Conservation (phyloP, 2,888 invertebrate genomes). For the Acleris sparsana region DNA sequence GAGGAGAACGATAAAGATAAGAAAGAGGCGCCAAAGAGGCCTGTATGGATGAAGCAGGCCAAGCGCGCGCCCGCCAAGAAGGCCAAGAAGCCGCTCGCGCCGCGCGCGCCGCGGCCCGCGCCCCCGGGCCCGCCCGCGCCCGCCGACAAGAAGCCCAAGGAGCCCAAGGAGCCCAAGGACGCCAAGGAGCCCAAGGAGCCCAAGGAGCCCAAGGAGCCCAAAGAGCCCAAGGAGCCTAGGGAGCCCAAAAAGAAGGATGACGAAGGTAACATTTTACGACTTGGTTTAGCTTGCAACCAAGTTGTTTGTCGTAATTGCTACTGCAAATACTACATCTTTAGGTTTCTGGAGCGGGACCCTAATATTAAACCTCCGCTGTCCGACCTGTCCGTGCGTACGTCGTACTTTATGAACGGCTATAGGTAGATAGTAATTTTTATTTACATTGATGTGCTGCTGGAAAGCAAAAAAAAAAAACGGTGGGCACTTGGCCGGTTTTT, state of each 20-base stretch:
- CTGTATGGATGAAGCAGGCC: constrained; percentile 40
- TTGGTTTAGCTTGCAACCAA: too few relatives aligned
- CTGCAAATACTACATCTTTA: too few relatives aligned
- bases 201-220: constrained; percentile 64
- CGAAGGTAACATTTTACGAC: constrained; percentile 44
- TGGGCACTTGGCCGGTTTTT: too few relatives aligned
- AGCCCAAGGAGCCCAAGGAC: constrained; percentile 77
- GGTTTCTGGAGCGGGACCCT: too few relatives aligned
- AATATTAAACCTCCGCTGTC: too few relatives aligned
- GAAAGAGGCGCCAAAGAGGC: constrained; percentile 73
- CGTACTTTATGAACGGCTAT: too few relatives aligned
- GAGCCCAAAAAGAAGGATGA: constrained; percentile 70
- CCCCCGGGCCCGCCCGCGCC: constrained; percentile 49
- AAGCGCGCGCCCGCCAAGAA: constrained; percentile 52
- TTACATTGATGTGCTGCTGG: too few relatives aligned
- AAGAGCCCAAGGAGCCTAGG: constrained; percentile 70
- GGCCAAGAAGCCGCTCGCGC: constrained; percentile 52
- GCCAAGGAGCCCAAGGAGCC: constrained; percentile 77
- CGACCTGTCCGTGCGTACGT: too few relatives aligned
- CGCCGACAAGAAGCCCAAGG: constrained; percentile 22
- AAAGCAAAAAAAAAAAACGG: too few relatives aligned
- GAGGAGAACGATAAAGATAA: constrained; percentile 82
- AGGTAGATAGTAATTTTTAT: too few relatives aligned
- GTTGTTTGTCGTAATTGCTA: too few relatives aligned
- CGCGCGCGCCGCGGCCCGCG: constrained; percentile 44